Evolutionary conservation across 2,113 vertebrate species (phyloP), one percentile per base, ranked within the genome.

Genomic region (Jacana jacana): DNA sequence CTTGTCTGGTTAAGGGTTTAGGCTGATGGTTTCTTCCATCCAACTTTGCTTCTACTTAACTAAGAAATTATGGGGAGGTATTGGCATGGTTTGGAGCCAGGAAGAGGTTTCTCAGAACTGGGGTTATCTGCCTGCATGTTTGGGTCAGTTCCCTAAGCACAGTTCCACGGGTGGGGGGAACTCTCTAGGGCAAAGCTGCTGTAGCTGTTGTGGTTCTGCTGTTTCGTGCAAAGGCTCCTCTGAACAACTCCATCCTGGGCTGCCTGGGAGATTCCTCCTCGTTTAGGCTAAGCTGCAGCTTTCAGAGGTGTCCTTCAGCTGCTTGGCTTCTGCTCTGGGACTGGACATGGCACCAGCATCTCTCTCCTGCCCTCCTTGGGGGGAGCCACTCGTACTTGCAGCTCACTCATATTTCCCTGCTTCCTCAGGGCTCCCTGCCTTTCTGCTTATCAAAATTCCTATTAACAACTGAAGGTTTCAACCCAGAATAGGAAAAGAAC

Each of bases 331-430:
- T 73, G 27, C 51, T 70, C 77, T 51, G 70, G 78, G 27, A 37
- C 16, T 0, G 1, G 11, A 3, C 52, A 17, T 30, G 27, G 20
- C 30, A 24, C 0, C 1, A 70, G 10, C n/a, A 57, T 75, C 31
- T 24, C 7, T 44, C 27, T 72, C 15, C 61, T 60, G 8, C 55
- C 27, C 30, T 91, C 19, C 25, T 23, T 54, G 7, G 3, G 6
- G 16, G 6, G 13, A 2, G 5, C 10, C 22, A 55, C 46, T 54
- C 52, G 30, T 54, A 30, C 52, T 54, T 52, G 37, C 58, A 79
- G 20, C 22, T 90, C 48, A 23, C 4, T 52, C 14, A n/a, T 13
- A 64, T 16, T 39, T 51, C 60, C 39, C 23, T 40, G 0, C 15
- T 51, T 9, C 40, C n/a, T n/a, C 33, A 63, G 31, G 30, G 16